Evolutionary conservation across 2,888 invertebrate genomes (phyloP), one percentile per base, ranked within the genome.

Genomic region (Nomada goodeniana): DNA sequence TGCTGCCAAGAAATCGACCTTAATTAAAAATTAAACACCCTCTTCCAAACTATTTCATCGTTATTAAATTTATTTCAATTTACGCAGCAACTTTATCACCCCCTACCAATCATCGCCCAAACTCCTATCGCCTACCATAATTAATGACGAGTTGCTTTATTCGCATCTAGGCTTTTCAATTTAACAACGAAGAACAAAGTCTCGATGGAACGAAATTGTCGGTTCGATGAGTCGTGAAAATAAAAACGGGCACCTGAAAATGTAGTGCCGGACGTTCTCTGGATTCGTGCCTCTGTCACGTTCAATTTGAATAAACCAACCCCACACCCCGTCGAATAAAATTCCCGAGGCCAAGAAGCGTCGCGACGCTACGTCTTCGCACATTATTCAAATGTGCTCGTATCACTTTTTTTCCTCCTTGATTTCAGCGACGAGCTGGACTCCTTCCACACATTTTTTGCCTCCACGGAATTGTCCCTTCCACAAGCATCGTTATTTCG

Each of bases 261-360:
- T 36, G 55, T 59, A 52, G 77, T 63, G 72, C 63, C 80, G 78
- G 87, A 84, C 85, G 80, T 81, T 82, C 80, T n/a, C n/a, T n/a
- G n/a, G n/a, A n/a, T n/a, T n/a, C n/a, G n/a, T 76, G 84, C 83
- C 84, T 65, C 81, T 79, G 85, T 89, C 86, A 88, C 85, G 85
- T 90, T 88, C 86, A 86, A 88, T 90, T 86, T 86, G 82, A 88
- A 86, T 89, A 86, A 81, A 81, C 82, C 68, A 74, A 26, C 67
- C 60, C 69, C 20, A 18, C 42, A n/a, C 61, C 36, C 60, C 50
- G 11, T 15, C 18, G n/a, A 55, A 63, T 63, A 73, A 42, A 61
- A 67, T 18, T 65, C 78, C 79, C 57, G 18, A 68, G 72, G 76
- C 44, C 68, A 44, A 52, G 57, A 13, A 61, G 75, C 76, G 76